Evolutionary conservation across 1,140 invertebrate genomes (phyloP).

Genomic region (Drosophila truncata): DNA sequence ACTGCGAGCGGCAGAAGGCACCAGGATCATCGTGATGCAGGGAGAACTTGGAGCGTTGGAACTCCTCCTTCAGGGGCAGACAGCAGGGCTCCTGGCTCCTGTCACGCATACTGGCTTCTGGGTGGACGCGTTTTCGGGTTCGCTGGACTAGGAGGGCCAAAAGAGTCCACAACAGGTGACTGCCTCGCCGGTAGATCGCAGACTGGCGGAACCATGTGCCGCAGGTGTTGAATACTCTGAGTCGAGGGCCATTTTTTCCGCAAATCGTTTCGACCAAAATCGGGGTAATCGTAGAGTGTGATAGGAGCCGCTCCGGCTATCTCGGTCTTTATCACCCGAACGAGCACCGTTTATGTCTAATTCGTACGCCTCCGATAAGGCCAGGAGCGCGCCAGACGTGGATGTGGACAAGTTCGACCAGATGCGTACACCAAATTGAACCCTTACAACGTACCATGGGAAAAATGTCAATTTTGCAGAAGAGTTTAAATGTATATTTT

Average conservation of each 20-base stretch:
- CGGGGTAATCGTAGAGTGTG: slow-evolving; percentile 38
- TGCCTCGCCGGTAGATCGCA: slow-evolving; percentile 46
- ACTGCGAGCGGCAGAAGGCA: slow-evolving; percentile 71
- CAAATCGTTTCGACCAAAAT: slow-evolving; percentile 49
- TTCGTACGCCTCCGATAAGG: slow-evolving; percentile 31
- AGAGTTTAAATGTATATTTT: too few relatives aligned
- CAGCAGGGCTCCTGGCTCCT: slow-evolving; percentile 69
- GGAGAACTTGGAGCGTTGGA: slow-evolving; percentile 58
- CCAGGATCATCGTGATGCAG: slow-evolving; percentile 62
- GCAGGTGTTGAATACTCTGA: slow-evolving; percentile 18
- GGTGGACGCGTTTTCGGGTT: slow-evolving; percentile 32
- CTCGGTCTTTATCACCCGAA: slow-evolving; percentile 60
- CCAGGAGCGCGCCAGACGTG: slow-evolving; percentile 7
- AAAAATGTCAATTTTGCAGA: too few relatives aligned
- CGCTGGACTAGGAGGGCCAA: slow-evolving; percentile 40
- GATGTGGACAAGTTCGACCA: slow-evolving; percentile 31
- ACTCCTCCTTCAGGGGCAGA: slow-evolving; percentile 85
- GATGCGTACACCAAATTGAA: slow-evolving; percentile 22
- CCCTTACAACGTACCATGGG: background rate
- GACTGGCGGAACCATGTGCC: slow-evolving; percentile 56
- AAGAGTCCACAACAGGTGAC: slow-evolving; percentile 42
- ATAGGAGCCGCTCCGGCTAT: slow-evolving; percentile 44
- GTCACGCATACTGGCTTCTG: slow-evolving; percentile 55
- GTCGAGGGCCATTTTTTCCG: slow-evolving; percentile 50
- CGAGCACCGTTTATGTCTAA: slow-evolving; percentile 41